Evolutionary conservation across 1,140 invertebrate species (phyloP).

Genomic region (Maconellicoccus hirsutus): DNA sequence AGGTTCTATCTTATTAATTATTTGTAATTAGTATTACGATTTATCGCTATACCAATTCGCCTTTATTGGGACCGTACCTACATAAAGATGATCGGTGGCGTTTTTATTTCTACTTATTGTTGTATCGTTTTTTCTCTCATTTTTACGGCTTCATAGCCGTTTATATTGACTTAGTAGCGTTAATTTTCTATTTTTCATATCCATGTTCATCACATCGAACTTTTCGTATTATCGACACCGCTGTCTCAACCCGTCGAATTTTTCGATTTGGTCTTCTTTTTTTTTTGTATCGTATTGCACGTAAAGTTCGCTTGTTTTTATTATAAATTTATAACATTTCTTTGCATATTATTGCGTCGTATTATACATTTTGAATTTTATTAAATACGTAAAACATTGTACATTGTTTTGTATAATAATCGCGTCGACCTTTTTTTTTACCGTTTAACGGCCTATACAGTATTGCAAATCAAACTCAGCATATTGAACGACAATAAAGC

Average conservation of each 20-base stretch:
- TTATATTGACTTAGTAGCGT: background rate
- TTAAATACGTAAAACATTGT: slow-evolving; percentile 1
- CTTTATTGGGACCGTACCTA: background rate
- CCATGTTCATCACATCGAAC: background rate
- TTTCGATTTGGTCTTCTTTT: background rate
- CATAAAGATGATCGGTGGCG: background rate
- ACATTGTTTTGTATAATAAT: background rate
- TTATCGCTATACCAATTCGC: background rate
- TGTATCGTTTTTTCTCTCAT: background rate
- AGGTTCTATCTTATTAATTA: background rate
- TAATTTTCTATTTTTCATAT: slow-evolving; percentile 10
- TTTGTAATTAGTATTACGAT: background rate
- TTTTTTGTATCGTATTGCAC: background rate
- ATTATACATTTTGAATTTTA: background rate
- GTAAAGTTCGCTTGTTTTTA: background rate
- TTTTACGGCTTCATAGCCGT: background rate
- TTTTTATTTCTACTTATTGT: slow-evolving; percentile 10
- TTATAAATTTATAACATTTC: background rate
- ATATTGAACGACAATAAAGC: too few species aligned
- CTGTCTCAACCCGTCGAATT: background rate
- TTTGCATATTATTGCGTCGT: background rate
- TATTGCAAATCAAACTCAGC: too few species aligned
- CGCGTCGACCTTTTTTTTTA: background rate
- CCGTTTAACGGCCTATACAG: background rate
- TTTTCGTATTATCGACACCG: background rate